Evolutionary conservation across 2,888 invertebrate species (phyloP), one percentile per base, ranked within the genome.

Genomic region (Halictus quadricinctus): DNA sequence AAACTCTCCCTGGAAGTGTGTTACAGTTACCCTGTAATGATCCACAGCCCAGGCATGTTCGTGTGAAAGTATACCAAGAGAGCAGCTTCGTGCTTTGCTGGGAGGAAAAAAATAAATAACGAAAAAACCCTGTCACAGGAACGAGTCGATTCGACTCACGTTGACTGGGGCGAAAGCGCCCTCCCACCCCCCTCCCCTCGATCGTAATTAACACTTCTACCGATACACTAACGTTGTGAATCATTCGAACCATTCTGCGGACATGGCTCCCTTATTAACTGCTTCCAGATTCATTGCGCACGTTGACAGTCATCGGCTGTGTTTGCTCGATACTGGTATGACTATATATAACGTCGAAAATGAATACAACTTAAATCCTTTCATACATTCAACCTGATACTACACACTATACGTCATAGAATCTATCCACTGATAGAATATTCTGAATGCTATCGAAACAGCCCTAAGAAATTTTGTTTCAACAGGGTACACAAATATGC

Each of bases 131-230:
- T 76, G 70, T 58, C 18, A n/a, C 64, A 54, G 41, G 48, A 84
- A 69, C 72, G n/a, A 84, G 76, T 83, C 83, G 79, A 84, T 82
- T 76, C 58, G n/a, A 78, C 69, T 60, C 41, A 3, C 41, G 29
- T 80, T 36, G 70, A 64, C 13, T 74, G 29, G 74, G 54, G 6
- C 54, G 66, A 85, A 78, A 69, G 75, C 85, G 80, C 77, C 80
- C 75, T 5, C 36, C 3, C 36, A 4, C 36, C 36, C 36, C 4
- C 36, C 36, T 36, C 36, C 8, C 66, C 77, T 78, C 72, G 77
- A 74, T 76, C 79, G 66, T 80, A 85, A 74, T 85, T 84, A 85
- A 85, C 73, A 70, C 77, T 79, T 84, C 60, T 43, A 25, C 5
- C 8, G 29, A 72, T 75, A 36, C 69, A 64, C 74, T 70, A 76